Conservation (phyloP, 2,113 vertebrate genomes). For the Pterocles burchelli region DNA sequence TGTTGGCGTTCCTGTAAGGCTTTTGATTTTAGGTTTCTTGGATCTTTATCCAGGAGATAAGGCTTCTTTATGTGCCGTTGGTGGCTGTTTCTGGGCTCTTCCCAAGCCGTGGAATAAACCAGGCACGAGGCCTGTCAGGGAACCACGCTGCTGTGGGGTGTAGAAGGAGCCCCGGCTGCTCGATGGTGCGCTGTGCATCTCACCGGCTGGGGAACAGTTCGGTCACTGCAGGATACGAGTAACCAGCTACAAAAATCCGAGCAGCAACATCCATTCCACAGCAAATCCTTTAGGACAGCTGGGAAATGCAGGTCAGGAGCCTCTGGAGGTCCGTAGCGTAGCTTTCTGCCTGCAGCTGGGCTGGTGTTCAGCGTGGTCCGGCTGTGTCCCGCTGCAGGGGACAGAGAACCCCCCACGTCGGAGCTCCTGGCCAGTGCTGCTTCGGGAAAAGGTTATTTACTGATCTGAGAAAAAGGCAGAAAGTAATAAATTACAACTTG, state of each 20-base stretch:
- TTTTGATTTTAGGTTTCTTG: neutral
- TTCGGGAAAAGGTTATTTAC: neutral
- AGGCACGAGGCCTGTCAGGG: neutral
- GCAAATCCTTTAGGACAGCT: neutral
- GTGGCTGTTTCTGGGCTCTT: neutral
- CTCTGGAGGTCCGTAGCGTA: neutral
- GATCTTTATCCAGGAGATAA: neutral
- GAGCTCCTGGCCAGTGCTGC: neutral
- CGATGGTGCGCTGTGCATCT: neutral
- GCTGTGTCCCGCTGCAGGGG: rapidly evolving
- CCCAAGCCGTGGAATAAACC: neutral
- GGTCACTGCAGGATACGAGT: neutral
- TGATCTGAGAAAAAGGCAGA: neutral
- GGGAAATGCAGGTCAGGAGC: too few relatives aligned
- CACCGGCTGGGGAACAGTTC: neutral
- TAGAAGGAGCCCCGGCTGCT: neutral
- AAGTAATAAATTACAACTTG: neutral
- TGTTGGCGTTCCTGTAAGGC: neutral
- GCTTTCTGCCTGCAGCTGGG: too few relatives aligned
- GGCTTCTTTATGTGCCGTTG: neutral
- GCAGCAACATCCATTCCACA: rapidly evolving
- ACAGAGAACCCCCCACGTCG: rapidly evolving
- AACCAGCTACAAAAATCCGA: neutral
- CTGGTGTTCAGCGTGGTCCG: neutral
- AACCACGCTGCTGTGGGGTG: neutral